Conservation (phyloP, 2,797 vertebrate species). For the Aselliscus stoliczkanus region DNA sequence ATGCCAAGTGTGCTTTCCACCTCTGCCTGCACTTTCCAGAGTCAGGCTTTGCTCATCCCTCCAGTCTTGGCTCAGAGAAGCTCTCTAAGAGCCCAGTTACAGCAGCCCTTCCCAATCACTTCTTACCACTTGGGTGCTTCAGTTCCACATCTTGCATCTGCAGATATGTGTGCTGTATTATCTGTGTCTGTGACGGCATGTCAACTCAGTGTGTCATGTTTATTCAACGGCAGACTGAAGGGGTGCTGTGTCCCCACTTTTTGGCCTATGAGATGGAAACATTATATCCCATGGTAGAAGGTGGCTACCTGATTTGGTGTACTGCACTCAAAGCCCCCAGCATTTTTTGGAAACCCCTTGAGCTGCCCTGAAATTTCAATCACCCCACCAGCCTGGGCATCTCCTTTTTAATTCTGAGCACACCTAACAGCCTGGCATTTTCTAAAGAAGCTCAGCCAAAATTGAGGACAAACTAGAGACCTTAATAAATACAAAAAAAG, state of each 20-base stretch:
- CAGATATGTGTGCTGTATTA: background rate
- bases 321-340: background rate
- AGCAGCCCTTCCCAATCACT: background rate
- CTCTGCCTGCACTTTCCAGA: background rate
- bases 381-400: background rate
- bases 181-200: background rate
- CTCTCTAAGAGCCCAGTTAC: background rate
- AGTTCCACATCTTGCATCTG: background rate
- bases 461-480: background rate
- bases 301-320: background rate
- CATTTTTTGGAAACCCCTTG: background rate
- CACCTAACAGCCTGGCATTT: background rate
- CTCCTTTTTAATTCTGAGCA: background rate
- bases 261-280: background rate
- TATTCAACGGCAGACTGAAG: background rate
- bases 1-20: background rate
- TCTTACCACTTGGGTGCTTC: background rate
- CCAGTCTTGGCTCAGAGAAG: background rate
- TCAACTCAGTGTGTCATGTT: background rate
- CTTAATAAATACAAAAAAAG: background rate
- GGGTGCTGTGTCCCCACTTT: background rate
- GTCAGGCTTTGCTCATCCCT: background rate
- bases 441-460: background rate
- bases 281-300: accelerated
- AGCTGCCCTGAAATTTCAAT: background rate